Evolutionary conservation across 1,140 invertebrate species (phyloP).

Genomic region (Caenorhabditis remanei): DNA sequence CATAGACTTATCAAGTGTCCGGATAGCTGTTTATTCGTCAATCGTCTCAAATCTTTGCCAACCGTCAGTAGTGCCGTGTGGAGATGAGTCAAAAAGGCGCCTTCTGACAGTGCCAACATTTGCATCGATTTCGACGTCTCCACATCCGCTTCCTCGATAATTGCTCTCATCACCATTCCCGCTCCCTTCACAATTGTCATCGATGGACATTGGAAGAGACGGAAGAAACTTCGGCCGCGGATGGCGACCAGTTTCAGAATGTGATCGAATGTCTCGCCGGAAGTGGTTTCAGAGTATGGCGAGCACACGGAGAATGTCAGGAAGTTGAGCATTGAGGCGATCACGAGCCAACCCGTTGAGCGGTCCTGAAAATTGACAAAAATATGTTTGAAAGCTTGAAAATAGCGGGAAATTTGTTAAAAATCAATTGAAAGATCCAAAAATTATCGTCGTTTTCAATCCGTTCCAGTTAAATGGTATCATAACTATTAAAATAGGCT

Average conservation of each 20-base stretch:
- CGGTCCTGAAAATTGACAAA: slow-evolving; percentile 82
- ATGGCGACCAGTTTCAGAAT: slow-evolving; percentile 92
- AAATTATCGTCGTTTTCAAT: too few relatives aligned
- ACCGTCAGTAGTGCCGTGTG: slow-evolving; percentile 90
- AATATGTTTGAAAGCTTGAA: too few relatives aligned
- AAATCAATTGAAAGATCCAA: too few relatives aligned
- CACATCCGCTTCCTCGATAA: slow-evolving; percentile 93
- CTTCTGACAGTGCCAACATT: slow-evolving; percentile 93
- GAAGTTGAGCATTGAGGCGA: slow-evolving; percentile 94
- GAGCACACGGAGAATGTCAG: slow-evolving; percentile 98
- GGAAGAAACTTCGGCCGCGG: slow-evolving; percentile 90
- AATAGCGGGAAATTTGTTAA: too few relatives aligned
- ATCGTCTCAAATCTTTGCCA: slow-evolving; percentile 81
- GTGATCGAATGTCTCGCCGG: slow-evolving; percentile 95
- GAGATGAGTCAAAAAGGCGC: slow-evolving; percentile 93
- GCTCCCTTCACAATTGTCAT: slow-evolving; percentile 97
- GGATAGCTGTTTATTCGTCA: slow-evolving; percentile 87
- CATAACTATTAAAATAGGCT: too few relatives aligned
- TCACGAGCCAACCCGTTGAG: slow-evolving; percentile 83
- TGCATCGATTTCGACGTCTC: slow-evolving; percentile 94
- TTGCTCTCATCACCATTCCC: slow-evolving; percentile 93
- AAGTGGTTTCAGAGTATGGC: slow-evolving; percentile 98
- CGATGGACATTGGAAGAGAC: slow-evolving; percentile 95
- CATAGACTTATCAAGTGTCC: slow-evolving; percentile 96
- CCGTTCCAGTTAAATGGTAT: too few relatives aligned